Evolutionary conservation across 1,140 invertebrate species (phyloP), one percentile per base, ranked within the genome.

Genomic region (Triops cancriformis): DNA sequence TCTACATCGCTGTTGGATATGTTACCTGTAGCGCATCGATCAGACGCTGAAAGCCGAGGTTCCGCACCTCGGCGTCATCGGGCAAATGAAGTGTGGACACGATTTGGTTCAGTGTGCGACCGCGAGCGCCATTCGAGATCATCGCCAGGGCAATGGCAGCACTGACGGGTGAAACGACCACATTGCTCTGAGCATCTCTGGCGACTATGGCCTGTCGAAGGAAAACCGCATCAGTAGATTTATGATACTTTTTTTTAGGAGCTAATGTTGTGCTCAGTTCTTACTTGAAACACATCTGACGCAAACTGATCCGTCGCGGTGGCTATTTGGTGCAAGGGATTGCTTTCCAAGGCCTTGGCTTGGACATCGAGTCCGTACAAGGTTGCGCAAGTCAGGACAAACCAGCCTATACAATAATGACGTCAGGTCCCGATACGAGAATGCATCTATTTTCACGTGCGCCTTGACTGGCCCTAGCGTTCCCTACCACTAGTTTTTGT

Each of bases 121-220:
- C 77, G 26, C 31, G 73, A 78, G 77, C 77, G 26, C 77, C 77
- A 26, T 45, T 42, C 72, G 77, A 73, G 12, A 45, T 26, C 72
- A 78, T 72, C n/a, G 77, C 73, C 26, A 78, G 9, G 28, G 77
- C 77, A 31, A 73, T 73, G 51, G 74, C 73, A 78, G 74, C 41
- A 43, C 77, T 78, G 27, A 28, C n/a, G 10, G 77, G 77, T n/a
- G 77, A 78, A 23, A 74, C 6, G 3, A 78, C 77, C 7, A 78
- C n/a, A 73, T 78, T 78, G 51, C 51, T 64, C 23, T 64, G 51
- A 64, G 18, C 23, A 64, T 64, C 51, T 64, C 23, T 64, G 9
- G 10, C 23, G 6, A 64, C 23, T 64, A 64, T 14, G 18, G 51
- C 51, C 51, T 64, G 51, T 23, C 51, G 51, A 64, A n/a, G 51